Base-by-base conservation (phyloP, 1,140 invertebrate species). In the Lepidostoma basale region DNA sequence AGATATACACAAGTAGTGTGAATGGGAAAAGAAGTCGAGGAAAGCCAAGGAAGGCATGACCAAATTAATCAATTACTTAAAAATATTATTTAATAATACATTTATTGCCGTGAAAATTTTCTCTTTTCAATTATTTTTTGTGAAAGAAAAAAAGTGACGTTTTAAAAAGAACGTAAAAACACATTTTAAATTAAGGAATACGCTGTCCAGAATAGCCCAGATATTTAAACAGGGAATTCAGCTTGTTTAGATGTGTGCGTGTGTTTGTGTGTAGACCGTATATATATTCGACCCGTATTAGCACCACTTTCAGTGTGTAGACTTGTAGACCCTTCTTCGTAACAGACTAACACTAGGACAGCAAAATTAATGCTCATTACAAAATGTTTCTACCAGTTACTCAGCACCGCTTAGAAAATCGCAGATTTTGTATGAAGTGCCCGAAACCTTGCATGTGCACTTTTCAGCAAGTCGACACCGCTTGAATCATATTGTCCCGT, bases 221-320 rank as follows among this genome's bases (percentile, higher is more conserved):
- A n/a, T n/a, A 56, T 54, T 16, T n/a, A 56, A 36, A 36, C 36
- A 36, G 52, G 52, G 52, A 56, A 49, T 49, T 23, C 36, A 56
- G 14, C 52, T 56, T 33, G 20, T 56, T 56, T 10, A 56, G 16
- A 10, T 22, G 16, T 56, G 26, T 33, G 9, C 36, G 30, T 39
- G 52, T 22, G 16, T 56, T n/a, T 33, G 9, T 56, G 30, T 39
- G 52, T 56, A 36, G 18, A 22, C 36, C 26, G 28, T 56, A 39
- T 60, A 8, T 33, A 22, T 60, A 60, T 26, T 40, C 36, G 26
- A 23, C 25, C 39, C 23, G 56, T 44, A 60, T 60, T 60, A 60
- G 39, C 56, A 60, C 39, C 56, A 42, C 56, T 60, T 60, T 40
- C 36, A 60, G 23, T 36, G 52, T 56, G 5, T 56, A 56, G 26